Conservation (phyloP, 2,797 vertebrate genomes). For the Labeo calbasu region DNA sequence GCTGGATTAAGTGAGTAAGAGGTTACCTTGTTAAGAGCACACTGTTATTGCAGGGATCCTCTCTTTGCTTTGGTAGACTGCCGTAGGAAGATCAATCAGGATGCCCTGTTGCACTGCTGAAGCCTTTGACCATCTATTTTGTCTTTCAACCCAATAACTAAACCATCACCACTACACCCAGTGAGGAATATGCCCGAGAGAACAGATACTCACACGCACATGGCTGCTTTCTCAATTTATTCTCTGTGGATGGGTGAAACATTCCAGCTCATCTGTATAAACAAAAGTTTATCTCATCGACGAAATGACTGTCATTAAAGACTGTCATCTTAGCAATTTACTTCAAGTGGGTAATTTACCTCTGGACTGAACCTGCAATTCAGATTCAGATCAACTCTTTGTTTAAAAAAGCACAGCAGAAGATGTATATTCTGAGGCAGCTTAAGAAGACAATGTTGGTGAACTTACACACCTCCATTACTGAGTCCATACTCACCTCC, state of each 20-base stretch:
- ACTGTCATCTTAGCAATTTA: too few relatives aligned
- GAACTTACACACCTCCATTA: too few relatives aligned
- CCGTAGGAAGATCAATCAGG: neutral
- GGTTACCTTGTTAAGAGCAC: neutral
- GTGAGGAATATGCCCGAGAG: neutral
- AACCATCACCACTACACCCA: neutral
- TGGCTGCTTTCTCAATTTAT: neutral
- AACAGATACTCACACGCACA: neutral
- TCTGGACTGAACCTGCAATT: too few relatives aligned
- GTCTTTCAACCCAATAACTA: neutral
- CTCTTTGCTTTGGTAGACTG: neutral
- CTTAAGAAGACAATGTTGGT: too few relatives aligned
- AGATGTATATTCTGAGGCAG: too few relatives aligned
- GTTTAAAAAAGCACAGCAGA: too few relatives aligned
- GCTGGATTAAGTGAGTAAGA: neutral
- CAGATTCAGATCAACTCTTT: too few relatives aligned
- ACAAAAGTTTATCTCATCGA: neutral
- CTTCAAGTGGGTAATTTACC: too few relatives aligned
- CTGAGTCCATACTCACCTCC: too few relatives aligned
- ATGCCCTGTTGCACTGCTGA: neutral
- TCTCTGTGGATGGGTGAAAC: neutral
- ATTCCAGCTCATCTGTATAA: neutral
- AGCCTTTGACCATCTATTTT: neutral
- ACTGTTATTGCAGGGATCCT: neutral
- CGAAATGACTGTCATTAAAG: neutral